phyloP scores from a whole-genome alignment of 2,888 invertebrate species.

The Meghimatium bilineatum region DNA sequence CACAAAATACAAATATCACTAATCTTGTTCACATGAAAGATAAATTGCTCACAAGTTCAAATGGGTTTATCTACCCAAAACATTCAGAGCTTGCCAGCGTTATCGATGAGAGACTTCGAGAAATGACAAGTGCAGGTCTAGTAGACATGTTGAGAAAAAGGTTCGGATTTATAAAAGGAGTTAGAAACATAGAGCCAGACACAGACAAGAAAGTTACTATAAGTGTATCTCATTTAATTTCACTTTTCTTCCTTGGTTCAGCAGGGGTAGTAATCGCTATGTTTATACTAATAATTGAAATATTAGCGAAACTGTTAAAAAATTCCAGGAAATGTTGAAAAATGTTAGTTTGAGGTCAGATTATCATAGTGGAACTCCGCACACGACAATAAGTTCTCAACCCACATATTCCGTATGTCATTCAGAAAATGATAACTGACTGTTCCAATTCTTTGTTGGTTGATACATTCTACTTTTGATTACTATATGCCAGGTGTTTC shows the following conservation, averaged over 20 bases:
- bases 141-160: not conserved
- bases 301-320: not conserved
- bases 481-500: too few species aligned
- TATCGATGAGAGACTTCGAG: not conserved
- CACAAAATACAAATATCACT: not conserved
- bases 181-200: not conserved
- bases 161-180: not conserved
- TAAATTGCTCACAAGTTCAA: not conserved
- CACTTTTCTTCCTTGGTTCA: not conserved
- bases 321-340: too few species aligned
- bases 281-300: not conserved
- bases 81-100: not conserved
- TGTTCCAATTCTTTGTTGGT: too few species aligned
- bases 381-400: too few species aligned
- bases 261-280: not conserved
- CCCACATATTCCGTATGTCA: too few species aligned
- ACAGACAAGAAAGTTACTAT: not conserved
- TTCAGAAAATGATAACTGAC: too few species aligned
- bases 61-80: not conserved
- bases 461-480: too few species aligned
- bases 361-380: too few species aligned
- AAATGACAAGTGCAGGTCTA: not conserved
- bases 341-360: too few species aligned
- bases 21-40: not conserved
- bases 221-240: not conserved